Conservation (phyloP, 2,113 vertebrate species). For the Sceloporus undulatus region DNA sequence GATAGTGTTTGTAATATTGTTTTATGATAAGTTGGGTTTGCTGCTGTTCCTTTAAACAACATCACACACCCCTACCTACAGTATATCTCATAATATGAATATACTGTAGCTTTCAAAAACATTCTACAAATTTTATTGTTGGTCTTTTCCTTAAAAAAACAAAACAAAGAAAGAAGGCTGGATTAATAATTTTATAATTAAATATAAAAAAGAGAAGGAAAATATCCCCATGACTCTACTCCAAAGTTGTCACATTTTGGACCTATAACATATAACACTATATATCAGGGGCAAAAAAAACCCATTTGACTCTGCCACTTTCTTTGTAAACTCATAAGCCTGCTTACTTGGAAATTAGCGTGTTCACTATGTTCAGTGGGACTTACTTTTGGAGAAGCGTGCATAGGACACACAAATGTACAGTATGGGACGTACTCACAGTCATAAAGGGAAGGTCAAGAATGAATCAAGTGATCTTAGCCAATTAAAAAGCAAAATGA, state of each 20-base stretch:
- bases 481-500: neutral
- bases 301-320: no score
- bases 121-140: neutral
- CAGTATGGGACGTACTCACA: neutral
- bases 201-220: neutral
- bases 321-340: no score
- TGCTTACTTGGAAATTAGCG: neutral
- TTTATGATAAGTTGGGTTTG: neutral
- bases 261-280: neutral
- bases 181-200: neutral
- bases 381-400: neutral
- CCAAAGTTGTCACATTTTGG: neutral
- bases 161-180: neutral
- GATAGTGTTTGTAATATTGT: neutral
- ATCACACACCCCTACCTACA: neutral
- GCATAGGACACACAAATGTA: neutral
- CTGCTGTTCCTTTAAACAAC: neutral
- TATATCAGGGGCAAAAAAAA: neutral
- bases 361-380: neutral
- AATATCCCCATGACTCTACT: neutral
- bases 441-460: neutral
- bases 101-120: neutral
- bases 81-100: neutral
- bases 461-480: neutral
- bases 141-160: neutral